A percentile compares a stretch with the other conserved stretches of the same genome.
These are phyloP conservation scores for Melieria omissa DNA, from an alignment of 2,888 invertebrate genomes.

Conservation along the genomic window DNA sequence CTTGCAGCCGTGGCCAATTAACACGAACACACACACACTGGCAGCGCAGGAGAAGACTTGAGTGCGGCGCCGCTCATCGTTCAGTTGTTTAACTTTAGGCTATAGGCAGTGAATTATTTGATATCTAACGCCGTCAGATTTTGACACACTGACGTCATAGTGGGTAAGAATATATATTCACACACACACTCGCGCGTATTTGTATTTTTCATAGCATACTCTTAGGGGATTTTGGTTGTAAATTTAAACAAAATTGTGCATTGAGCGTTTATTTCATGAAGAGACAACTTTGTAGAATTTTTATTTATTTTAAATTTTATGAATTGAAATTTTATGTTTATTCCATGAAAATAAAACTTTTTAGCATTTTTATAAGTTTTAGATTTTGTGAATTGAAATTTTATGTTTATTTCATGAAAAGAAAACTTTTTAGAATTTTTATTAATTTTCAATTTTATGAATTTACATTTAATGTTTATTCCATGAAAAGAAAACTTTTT, in stretches of 20 bases:
- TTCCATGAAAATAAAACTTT: too few relatives aligned
- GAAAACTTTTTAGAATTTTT: too few relatives aligned
- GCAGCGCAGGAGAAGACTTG: constrained; percentile 15
- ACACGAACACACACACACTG: not conserved
- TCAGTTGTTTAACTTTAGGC: not conserved
- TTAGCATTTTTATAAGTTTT: not conserved
- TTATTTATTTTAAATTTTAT: too few relatives aligned
- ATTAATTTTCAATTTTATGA: not conserved
- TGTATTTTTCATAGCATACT: not conserved
- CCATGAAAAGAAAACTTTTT: too few relatives aligned
- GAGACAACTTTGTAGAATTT: too few relatives aligned
- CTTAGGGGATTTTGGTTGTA: too few relatives aligned
- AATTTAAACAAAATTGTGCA: too few relatives aligned
- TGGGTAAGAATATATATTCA: constrained; percentile 8
- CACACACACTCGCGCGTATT: not conserved
- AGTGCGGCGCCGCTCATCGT: not conserved
- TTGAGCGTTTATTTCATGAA: too few relatives aligned
- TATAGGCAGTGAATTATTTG: constrained; percentile 8
- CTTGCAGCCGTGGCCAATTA: not conserved
- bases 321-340: too few relatives aligned
- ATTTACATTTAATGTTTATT: not conserved
- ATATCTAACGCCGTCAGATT: too few relatives aligned
- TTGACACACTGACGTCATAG: not conserved
- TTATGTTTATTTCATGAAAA: not conserved
- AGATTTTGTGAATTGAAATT: not conserved